phyloP scores from a whole-genome alignment of 2,797 vertebrate species.

The Gallinago nigripennis region DNA sequence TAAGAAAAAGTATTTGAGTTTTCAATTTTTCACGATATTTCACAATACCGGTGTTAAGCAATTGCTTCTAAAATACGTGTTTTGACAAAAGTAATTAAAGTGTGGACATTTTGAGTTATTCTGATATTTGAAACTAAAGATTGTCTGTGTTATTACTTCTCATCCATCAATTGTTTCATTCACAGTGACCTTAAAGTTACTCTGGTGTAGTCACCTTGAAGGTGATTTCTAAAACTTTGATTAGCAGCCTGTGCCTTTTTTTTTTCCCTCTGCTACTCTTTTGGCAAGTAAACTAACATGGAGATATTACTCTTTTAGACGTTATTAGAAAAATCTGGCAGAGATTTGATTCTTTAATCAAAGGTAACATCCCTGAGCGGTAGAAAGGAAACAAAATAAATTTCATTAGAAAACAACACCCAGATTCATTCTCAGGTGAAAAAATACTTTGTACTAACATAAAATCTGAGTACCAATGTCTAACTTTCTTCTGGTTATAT shows the following conservation, averaged over 20 bases:
- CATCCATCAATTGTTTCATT: conserved; percentile 62
- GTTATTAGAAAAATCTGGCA: neutral
- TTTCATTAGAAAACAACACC: neutral
- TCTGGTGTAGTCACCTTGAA: conserved; percentile 46
- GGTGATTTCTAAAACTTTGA: conserved; percentile 39
- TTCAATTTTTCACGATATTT: conserved; percentile 69
- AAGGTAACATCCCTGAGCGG: neutral
- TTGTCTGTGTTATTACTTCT: conserved; percentile 21
- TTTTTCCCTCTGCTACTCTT: neutral
- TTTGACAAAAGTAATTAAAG: conserved; percentile 73
- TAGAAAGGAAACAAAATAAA: conserved; percentile 1
- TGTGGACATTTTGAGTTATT: conserved; percentile 71
- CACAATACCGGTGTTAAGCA: conserved; percentile 34
- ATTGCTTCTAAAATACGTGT: conserved; percentile 55
- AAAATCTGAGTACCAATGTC: neutral
- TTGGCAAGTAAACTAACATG: neutral
- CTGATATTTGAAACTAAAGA: conserved; percentile 60
- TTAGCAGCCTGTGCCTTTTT: neutral
- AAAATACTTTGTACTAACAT: neutral
- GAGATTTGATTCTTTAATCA: neutral
- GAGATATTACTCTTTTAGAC: neutral
- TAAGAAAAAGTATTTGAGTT: neutral
- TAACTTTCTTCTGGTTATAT: neutral
- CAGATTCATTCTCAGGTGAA: neutral
- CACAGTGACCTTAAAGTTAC: conserved; percentile 65